These are phyloP conservation scores for Clostera curtula DNA, from an alignment of 2,888 invertebrate genomes.

Conservation along the genomic window DNA sequence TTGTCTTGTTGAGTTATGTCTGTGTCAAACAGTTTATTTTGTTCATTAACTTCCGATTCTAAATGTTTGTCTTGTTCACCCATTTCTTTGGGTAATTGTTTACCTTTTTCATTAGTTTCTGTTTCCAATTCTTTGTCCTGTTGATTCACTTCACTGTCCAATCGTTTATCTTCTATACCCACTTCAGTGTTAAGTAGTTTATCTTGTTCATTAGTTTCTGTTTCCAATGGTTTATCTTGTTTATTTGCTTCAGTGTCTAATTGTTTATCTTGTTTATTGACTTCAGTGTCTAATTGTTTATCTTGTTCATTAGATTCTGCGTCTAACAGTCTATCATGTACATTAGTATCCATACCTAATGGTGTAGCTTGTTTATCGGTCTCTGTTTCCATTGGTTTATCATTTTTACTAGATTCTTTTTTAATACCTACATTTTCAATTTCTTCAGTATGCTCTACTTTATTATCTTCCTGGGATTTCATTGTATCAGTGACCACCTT, in stretches of 20 bases:
- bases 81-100: slow-evolving; percentile 5
- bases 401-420: background rate
- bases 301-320: background rate
- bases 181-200: slow-evolving; percentile 1
- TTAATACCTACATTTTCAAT: background rate
- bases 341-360: too few species aligned
- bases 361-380: background rate
- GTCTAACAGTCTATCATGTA: background rate
- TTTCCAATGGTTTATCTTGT: background rate
- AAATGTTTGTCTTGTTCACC: background rate
- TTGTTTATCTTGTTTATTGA: slow-evolving; percentile 1
- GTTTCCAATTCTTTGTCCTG: too few species aligned
- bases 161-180: background rate
- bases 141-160: background rate
- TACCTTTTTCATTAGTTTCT: slow-evolving; percentile 4
- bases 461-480: background rate
- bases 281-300: background rate
- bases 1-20: slow-evolving; percentile 1
- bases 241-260: background rate
- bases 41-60: background rate
- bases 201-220: background rate
- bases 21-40: slow-evolving; percentile 5
- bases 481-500: background rate
- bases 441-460: background rate
- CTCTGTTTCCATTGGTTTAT: background rate